Evolutionary conservation across 2,797 vertebrate genomes (phyloP).

Genomic region (Molossus alvarezi): DNA sequence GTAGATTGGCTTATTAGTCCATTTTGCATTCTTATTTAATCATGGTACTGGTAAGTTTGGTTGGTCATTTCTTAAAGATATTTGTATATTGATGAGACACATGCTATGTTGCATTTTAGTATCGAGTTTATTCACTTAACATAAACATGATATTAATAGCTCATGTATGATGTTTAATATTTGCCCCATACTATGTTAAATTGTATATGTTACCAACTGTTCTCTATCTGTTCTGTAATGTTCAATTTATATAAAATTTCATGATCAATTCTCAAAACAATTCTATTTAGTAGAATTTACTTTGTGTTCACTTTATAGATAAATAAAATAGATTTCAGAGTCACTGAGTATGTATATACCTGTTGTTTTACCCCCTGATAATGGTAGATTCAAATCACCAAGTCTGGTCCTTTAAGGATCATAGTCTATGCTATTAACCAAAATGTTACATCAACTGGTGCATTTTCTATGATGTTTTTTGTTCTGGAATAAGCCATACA

Average conservation of each 20-base stretch:
- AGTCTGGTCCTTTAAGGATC: background rate
- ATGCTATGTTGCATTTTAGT: background rate
- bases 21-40: background rate
- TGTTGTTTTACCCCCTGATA: background rate
- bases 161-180: conserved; percentile 24
- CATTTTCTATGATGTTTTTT: background rate
- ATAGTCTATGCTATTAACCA: background rate
- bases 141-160: background rate
- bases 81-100: background rate
- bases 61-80: conserved; percentile 34
- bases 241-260: conserved; percentile 40
- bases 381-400: background rate
- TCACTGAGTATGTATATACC: background rate
- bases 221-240: background rate
- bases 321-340: conserved; percentile 62
- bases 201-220: background rate
- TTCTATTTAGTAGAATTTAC: background rate
- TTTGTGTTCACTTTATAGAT: conserved; percentile 28
- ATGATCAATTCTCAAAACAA: conserved; percentile 10
- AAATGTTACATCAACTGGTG: background rate
- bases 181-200: background rate
- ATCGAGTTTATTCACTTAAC: conserved; percentile 27
- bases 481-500: background rate
- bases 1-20: background rate
- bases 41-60: background rate